phyloP scores from a whole-genome alignment of 2,888 invertebrate species.

The Meteorus colon region DNA sequence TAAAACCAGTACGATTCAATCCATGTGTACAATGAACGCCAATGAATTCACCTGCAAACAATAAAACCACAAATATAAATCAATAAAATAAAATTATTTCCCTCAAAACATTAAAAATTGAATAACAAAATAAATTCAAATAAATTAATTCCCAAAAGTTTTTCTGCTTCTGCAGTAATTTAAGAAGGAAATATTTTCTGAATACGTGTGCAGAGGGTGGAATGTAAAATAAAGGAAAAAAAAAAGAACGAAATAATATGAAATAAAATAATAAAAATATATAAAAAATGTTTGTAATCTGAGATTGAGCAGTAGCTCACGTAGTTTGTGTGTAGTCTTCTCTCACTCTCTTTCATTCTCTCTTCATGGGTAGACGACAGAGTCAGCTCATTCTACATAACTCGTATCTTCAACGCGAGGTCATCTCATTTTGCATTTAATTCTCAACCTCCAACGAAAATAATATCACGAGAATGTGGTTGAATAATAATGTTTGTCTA shows the following conservation, averaged over 20 bases:
- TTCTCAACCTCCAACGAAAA: not conserved
- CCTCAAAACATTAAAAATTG: not conserved
- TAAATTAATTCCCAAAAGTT: not conserved
- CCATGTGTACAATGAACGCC: slow-evolving; percentile 91
- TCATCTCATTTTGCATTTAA: slow-evolving; percentile 57
- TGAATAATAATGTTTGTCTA: not conserved
- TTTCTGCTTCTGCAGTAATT: no score
- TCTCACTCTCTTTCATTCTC: no score
- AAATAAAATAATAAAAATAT: slow-evolving; percentile 21
- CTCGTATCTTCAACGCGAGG: slow-evolving; percentile 59
- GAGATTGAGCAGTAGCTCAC: slow-evolving; percentile 28
- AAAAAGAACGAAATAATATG: slow-evolving; percentile 17
- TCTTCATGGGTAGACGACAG: slow-evolving; percentile 9
- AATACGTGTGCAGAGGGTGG: not conserved
- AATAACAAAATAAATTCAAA: slow-evolving; percentile 1
- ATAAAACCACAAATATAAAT: slow-evolving; percentile 2
- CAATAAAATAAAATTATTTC: not conserved
- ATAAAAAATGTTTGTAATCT: slow-evolving; percentile 42
- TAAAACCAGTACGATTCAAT: slow-evolving; percentile 85
- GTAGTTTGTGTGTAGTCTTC: not conserved
- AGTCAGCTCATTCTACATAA: slow-evolving; percentile 50
- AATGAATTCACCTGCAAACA: slow-evolving; percentile 80
- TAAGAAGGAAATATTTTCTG: not conserved
- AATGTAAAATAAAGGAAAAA: slow-evolving; percentile 1
- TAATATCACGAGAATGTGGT: not conserved